These are phyloP conservation scores for Andrena haemorrhoa DNA, from an alignment of 2,888 invertebrate genomes.

Conservation along the genomic window DNA sequence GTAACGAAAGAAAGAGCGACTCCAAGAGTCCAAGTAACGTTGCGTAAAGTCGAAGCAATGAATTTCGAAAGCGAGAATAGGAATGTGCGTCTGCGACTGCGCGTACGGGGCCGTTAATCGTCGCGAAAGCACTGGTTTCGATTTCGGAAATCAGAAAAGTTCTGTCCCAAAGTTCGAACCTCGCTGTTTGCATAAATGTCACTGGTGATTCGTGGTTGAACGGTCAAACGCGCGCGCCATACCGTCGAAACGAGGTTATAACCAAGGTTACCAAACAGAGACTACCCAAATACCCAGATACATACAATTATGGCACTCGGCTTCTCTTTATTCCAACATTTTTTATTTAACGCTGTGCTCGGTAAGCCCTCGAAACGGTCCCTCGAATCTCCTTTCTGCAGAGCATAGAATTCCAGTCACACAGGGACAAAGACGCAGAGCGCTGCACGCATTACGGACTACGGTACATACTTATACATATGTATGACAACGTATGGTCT, in stretches of 20 bases:
- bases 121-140: slow-evolving; percentile 9
- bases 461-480: too few relatives aligned
- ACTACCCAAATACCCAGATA: slow-evolving; percentile 81
- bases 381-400: background rate
- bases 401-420: background rate
- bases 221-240: slow-evolving; percentile 49
- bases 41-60: slow-evolving; percentile 36
- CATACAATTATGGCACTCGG: slow-evolving; percentile 77
- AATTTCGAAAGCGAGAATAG: slow-evolving; percentile 51
- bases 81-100: background rate
- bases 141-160: slow-evolving; percentile 11
- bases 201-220: slow-evolving; percentile 43
- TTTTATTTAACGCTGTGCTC: slow-evolving; percentile 39
- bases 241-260: slow-evolving; percentile 63
- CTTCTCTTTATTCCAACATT: slow-evolving; percentile 48
- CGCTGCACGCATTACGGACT: background rate
- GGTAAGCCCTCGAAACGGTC: slow-evolving; percentile 36
- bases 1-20: slow-evolving; percentile 28
- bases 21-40: slow-evolving; percentile 13
- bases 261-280: slow-evolving; percentile 81
- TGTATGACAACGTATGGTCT: too few relatives aligned
- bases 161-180: background rate
- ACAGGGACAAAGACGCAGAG: background rate
- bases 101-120: slow-evolving; percentile 12
- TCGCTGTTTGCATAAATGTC: slow-evolving; percentile 11